phyloP scores from a whole-genome alignment of 2,888 invertebrate genomes.

The Cylloceria caligata region DNA sequence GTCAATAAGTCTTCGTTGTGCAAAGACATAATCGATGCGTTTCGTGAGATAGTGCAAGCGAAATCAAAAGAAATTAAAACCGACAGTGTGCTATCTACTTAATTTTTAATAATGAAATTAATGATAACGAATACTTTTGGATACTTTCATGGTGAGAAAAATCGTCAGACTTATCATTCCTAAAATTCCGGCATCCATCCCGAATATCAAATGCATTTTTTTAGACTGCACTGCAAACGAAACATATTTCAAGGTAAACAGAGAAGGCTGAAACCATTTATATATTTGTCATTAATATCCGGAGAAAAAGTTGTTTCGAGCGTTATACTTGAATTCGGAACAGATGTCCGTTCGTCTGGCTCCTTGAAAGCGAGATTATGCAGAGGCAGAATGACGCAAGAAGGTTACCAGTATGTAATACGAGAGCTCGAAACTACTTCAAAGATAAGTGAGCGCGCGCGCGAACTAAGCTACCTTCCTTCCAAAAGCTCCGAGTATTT shows the following conservation, averaged over 20 bases:
- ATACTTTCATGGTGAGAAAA: constrained; percentile 59
- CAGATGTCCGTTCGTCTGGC: constrained; percentile 54
- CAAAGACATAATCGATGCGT: too few relatives aligned
- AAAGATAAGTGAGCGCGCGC: constrained; percentile 76
- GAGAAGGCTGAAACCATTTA: background rate
- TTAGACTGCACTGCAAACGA: background rate
- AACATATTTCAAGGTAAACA: background rate
- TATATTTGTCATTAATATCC: constrained; percentile 32
- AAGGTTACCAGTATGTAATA: constrained; percentile 70
- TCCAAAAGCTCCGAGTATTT: constrained; percentile 70
- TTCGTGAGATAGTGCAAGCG: too few relatives aligned
- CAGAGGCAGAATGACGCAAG: constrained; percentile 50
- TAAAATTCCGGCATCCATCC: background rate
- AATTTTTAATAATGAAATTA: too few relatives aligned
- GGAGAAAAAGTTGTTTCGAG: constrained; percentile 42
- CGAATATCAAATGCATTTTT: background rate
- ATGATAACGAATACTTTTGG: constrained; percentile 65
- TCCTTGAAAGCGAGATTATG: constrained; percentile 62
- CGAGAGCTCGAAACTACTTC: constrained; percentile 76
- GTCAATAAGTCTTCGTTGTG: too few relatives aligned
- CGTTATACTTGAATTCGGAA: constrained; percentile 33
- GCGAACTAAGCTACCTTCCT: constrained; percentile 62
- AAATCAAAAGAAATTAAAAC: too few relatives aligned
- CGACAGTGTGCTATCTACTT: too few relatives aligned
- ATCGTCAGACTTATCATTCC: constrained; percentile 29